Evolutionary conservation across 2,113 vertebrate species (phyloP).

Genomic region (Spizaetus ornatus): DNA sequence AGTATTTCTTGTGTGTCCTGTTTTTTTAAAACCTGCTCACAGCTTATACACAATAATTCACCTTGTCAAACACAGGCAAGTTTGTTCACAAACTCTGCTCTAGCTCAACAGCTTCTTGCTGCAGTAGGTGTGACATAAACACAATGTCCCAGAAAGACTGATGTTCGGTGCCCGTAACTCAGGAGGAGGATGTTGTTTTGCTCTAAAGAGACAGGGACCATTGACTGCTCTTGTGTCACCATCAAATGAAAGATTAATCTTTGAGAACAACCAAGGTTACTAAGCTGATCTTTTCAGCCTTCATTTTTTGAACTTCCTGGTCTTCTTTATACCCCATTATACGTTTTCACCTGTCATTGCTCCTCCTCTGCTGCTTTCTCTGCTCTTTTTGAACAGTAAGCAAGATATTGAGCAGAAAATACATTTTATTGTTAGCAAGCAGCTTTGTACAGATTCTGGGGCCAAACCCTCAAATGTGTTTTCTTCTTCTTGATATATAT

Average conservation of each 20-base stretch:
- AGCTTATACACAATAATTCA: background rate
- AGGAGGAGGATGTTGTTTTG: background rate
- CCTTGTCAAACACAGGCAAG: background rate
- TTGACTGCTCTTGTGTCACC: background rate
- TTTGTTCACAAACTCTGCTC: background rate
- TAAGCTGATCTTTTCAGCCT: background rate
- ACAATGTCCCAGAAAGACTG: fast-evolving
- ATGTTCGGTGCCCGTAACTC: background rate
- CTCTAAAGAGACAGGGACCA: background rate
- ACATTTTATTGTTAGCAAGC: background rate
- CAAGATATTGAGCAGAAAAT: background rate
- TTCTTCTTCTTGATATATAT: background rate
- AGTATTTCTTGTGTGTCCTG: background rate
- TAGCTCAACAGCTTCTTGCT: background rate
- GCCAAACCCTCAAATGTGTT: background rate
- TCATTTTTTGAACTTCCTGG: background rate
- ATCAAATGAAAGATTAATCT: background rate
- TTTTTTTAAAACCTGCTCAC: background rate
- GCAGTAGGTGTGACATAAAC: background rate
- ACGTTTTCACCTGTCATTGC: background rate
- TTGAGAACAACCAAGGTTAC: background rate
- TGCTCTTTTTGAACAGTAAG: background rate
- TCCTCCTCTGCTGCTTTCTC: background rate
- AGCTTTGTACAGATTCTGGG: background rate
- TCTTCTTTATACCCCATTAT: background rate